Evolutionary conservation across 2,888 invertebrate species (phyloP).

Genomic region (Anoplius nigerrimus): DNA sequence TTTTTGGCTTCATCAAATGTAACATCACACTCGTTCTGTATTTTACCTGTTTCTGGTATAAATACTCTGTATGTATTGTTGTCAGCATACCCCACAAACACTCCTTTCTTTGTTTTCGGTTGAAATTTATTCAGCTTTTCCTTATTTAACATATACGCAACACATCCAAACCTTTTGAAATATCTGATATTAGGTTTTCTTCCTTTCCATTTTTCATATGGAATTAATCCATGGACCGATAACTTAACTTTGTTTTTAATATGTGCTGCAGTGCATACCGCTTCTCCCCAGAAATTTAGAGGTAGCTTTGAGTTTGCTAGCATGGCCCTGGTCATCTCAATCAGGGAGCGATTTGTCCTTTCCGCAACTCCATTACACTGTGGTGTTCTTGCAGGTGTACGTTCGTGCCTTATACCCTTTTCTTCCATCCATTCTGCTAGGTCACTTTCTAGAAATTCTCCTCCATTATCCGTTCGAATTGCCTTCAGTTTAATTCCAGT

Average conservation of each 20-base stretch:
- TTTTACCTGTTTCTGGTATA: slow-evolving; percentile 4
- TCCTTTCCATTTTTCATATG: too few relatives aligned
- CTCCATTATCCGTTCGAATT: slow-evolving; percentile 2
- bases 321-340: slow-evolving; percentile 19
- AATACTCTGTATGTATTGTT: slow-evolving; percentile 25
- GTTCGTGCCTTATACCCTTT: slow-evolving; percentile 11
- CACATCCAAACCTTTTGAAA: too few relatives aligned
- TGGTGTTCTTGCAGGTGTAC: slow-evolving; percentile 19
- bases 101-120: too few relatives aligned
- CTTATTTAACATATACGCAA: too few relatives aligned
- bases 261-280: too few relatives aligned
- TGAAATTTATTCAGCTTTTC: too few relatives aligned
- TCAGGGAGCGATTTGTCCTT: slow-evolving; percentile 15
- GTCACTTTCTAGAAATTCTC: neutral
- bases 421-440: neutral
- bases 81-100: neutral
- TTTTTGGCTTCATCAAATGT: slow-evolving; percentile 27
- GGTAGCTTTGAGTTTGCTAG: too few relatives aligned
- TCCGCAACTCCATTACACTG: slow-evolving; percentile 18
- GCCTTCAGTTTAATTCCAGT: slow-evolving; percentile 1
- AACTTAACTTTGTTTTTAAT: too few relatives aligned
- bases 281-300: too few relatives aligned
- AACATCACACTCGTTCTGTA: slow-evolving; percentile 20
- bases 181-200: too few relatives aligned
- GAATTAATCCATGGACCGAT: too few relatives aligned